Conservation (phyloP, 2,797 vertebrate species). For the Yasuhikotakia modesta region DNA sequence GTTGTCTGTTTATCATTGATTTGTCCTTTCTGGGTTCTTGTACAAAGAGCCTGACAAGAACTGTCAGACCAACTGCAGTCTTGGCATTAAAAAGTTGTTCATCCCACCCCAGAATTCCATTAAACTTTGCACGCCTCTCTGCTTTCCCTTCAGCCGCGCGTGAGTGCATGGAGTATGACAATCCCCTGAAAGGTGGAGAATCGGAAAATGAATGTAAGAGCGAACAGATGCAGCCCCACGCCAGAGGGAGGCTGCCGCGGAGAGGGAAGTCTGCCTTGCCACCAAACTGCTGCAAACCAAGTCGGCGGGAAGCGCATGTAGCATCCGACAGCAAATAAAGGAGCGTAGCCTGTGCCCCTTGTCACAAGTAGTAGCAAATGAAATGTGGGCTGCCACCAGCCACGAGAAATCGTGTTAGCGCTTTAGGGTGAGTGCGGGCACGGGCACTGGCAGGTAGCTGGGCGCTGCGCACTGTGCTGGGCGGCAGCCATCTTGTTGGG, state of each 20-base stretch:
- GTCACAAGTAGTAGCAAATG: conserved; percentile 57
- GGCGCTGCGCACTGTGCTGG: conserved; percentile 86
- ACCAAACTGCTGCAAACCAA: conserved; percentile 99
- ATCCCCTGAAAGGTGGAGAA: conserved; percentile 82
- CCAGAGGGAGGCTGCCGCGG: conserved; percentile 95
- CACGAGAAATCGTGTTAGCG: conserved; percentile 87
- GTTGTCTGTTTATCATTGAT: conserved; percentile 44
- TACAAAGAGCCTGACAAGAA: conserved; percentile 48
- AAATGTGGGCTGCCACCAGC: conserved; percentile 84
- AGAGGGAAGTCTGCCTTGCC: conserved; percentile 95
- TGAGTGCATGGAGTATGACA: conserved; percentile 54
- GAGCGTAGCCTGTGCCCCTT: conserved; percentile 86
- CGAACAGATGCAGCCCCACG: conserved; percentile 98
- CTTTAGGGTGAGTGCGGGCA: conserved; percentile 85
- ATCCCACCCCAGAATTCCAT: conserved; percentile 74
- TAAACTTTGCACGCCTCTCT: conserved; percentile 74
- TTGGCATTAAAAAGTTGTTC: conserved; percentile 56
- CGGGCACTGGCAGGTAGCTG: conserved; percentile 91
- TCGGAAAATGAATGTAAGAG: conserved; percentile 92
- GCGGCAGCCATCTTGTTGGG: conserved; percentile 96
- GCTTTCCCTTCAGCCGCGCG: conserved; percentile 62
- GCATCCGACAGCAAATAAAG: conserved; percentile 98
- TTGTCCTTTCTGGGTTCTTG: conserved; percentile 49
- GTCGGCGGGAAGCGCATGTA: conserved; percentile 97
- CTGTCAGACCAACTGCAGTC: conserved; percentile 67